Evolutionary conservation across 2,113 vertebrate species (phyloP).

Genomic region (Forbesichthys papilliferus): DNA sequence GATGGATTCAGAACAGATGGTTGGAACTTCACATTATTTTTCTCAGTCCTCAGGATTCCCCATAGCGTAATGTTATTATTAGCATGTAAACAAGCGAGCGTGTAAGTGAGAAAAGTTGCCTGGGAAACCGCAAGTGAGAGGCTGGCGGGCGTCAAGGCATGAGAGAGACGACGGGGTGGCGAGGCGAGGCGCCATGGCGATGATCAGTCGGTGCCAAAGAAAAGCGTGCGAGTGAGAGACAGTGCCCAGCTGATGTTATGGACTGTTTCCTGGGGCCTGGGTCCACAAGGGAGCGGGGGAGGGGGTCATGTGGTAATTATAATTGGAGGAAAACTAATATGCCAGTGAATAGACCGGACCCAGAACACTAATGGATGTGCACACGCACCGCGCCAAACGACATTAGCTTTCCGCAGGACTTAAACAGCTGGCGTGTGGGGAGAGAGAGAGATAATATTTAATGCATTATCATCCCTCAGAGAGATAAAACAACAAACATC

Average conservation of each 20-base stretch:
- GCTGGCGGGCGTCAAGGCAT: no score
- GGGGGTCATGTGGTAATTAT: slow-evolving; percentile 36
- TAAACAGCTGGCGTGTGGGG: neutral
- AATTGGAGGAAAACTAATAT: slow-evolving; percentile 38
- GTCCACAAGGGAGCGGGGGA: slow-evolving; percentile 13
- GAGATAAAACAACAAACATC: slow-evolving; percentile 1
- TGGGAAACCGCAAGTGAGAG: no score
- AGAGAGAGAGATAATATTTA: neutral
- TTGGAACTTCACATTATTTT: no score
- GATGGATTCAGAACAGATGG: no score
- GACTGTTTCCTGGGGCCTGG: slow-evolving; percentile 40
- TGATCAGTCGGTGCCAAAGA: slow-evolving; percentile 14
- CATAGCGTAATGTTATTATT: no score
- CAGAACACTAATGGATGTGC: slow-evolving; percentile 47
- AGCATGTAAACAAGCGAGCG: no score
- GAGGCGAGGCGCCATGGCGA: slow-evolving; percentile 8
- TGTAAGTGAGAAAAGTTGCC: no score
- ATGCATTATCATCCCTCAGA: slow-evolving; percentile 8
- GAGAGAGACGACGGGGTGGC: neutral
- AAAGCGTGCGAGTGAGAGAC: slow-evolving; percentile 20
- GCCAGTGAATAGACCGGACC: slow-evolving; percentile 37
- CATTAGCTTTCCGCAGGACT: slow-evolving; percentile 25
- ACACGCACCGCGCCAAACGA: slow-evolving; percentile 25
- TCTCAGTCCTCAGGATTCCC: no score
- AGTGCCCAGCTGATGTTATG: slow-evolving; percentile 27